These are phyloP conservation scores for Ceramica pisi DNA, from an alignment of 2,888 invertebrate species.

Conservation along the genomic window DNA sequence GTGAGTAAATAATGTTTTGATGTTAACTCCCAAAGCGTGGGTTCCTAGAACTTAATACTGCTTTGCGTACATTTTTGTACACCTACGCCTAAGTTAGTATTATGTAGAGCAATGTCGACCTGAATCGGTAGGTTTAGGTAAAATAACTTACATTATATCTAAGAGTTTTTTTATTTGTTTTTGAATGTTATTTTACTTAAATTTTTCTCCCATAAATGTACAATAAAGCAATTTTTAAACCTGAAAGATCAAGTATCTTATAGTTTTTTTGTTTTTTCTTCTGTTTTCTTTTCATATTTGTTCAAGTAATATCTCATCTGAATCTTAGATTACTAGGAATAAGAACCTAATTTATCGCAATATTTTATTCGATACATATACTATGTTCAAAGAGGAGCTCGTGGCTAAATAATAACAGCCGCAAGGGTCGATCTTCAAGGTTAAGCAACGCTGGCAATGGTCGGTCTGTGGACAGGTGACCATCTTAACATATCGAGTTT, in stretches of 20 bases:
- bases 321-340: too few species aligned
- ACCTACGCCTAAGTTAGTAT: neutral
- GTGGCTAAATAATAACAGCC: too few species aligned
- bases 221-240: neutral
- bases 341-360: neutral
- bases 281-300: too few species aligned
- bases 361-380: too few species aligned
- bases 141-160: neutral
- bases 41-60: constrained; percentile 25
- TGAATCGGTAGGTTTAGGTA: neutral
- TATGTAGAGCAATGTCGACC: neutral
- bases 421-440: too few species aligned
- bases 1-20: constrained; percentile 33
- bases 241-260: neutral
- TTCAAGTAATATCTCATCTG: too few species aligned
- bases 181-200: too few species aligned
- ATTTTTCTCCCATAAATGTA: too few species aligned
- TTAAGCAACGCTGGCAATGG: too few species aligned
- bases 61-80: constrained; percentile 9
- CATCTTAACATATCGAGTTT: too few species aligned
- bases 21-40: constrained; percentile 10
- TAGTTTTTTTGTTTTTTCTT: neutral
- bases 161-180: neutral
- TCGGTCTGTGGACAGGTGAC: too few species aligned
- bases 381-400: too few species aligned